Percentiles rank a stretch among this genome's conserved stretches.
Conservation (phyloP, 30 jellyfish, hydroid and myxozoan species). For the Hydractinia symbiolongicarpus region DNA sequence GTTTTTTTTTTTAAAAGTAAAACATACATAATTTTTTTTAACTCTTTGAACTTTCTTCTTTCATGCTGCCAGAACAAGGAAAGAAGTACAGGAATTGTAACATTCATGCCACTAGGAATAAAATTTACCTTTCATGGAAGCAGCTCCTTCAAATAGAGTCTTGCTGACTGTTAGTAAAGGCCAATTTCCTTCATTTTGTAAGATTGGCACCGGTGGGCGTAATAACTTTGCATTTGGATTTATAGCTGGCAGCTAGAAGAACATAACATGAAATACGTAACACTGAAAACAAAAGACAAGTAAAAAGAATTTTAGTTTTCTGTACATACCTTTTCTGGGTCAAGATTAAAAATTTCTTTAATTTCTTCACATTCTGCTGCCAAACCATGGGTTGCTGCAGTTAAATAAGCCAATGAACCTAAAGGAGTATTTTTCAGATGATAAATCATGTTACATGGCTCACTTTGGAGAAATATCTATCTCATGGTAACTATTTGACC, state of each 20-base stretch:
- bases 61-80: too few species aligned
- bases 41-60: too few species aligned
- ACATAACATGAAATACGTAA: not conserved
- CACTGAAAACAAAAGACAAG: not conserved
- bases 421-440: not conserved
- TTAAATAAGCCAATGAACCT: conserved; percentile 88
- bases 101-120: too few species aligned
- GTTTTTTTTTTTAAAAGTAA: too few species aligned
- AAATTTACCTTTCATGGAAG: conserved; percentile 54
- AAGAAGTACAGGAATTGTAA: too few species aligned
- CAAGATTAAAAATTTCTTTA: conserved; percentile 64
- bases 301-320: not conserved
- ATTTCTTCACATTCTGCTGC: conserved; percentile 83
- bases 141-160: conserved; percentile 85
- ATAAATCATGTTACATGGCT: not conserved
- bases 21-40: too few species aligned
- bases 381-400: conserved; percentile 98
- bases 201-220: conserved; percentile 95
- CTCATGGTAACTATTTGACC: conserved; percentile 24
- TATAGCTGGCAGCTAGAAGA: conserved; percentile 75
- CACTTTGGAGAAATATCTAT: too few species aligned
- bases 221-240: conserved; percentile 79
- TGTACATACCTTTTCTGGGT: conserved; percentile 63
- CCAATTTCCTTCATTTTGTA: conserved; percentile 94
- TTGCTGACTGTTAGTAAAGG: conserved; percentile 89